Percentiles rank a stretch among this genome's conserved stretches.
Evolutionary conservation across 2,113 vertebrate genomes (phyloP).

Genomic region (Onychorhynchus coronatus): DNA sequence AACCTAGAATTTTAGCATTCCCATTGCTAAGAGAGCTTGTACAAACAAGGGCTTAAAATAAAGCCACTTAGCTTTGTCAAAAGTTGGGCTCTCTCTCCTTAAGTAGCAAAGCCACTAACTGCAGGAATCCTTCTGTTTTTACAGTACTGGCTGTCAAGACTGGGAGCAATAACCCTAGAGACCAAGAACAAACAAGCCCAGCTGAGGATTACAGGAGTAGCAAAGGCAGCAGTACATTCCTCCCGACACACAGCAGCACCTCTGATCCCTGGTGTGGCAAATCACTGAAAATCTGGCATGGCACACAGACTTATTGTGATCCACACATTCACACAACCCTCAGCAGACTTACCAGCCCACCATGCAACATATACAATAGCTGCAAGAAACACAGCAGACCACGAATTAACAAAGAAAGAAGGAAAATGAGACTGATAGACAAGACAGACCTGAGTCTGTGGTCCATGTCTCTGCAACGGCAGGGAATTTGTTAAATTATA

Average conservation of each 20-base stretch:
- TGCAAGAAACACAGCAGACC: background rate
- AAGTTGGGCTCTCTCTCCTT: background rate
- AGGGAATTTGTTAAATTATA: slow-evolving; percentile 59
- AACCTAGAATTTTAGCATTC: slow-evolving; percentile 60
- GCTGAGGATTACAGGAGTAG: background rate
- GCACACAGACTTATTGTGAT: background rate
- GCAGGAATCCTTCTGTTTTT: slow-evolving; percentile 19
- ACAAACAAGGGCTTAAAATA: slow-evolving; percentile 63
- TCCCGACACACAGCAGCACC: background rate
- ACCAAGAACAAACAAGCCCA: background rate
- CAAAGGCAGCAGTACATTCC: background rate
- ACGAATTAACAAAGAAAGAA: background rate
- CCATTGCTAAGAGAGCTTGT: slow-evolving; percentile 53
- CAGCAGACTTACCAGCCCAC: background rate
- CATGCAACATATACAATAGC: rapidly evolving
- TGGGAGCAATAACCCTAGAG: background rate
- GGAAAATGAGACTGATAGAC: background rate
- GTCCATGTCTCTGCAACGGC: background rate
- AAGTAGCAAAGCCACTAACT: slow-evolving; percentile 14
- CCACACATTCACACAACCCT: background rate
- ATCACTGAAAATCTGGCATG: background rate
- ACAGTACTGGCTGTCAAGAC: slow-evolving; percentile 7
- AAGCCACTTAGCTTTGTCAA: slow-evolving; percentile 46
- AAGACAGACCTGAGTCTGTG: background rate
- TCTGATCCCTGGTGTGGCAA: background rate